Base-by-base conservation (phyloP, 2,888 invertebrate genomes). In the Acronicta leporina region DNA sequence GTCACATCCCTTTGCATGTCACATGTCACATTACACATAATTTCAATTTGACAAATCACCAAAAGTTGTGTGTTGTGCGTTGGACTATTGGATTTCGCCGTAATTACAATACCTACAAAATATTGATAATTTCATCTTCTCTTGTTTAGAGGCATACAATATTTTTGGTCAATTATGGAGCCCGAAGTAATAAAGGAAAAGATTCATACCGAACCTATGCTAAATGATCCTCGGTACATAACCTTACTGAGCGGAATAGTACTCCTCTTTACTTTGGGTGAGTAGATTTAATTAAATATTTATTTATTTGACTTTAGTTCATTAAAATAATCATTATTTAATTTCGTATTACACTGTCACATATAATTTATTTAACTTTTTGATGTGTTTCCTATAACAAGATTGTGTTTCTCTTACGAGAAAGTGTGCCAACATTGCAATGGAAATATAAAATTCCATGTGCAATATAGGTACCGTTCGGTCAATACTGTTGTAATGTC, bases 181-280 rank as follows among this genome's bases (percentile, higher is more conserved):
- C 81, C 91, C 0, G 92, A 92, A 86, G 94, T 93, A 53, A 77
- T 90, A 16, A 92, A 93, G 72, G 92, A 94, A 79, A 93, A 91
- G 76, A 92, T 94, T 66, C 87, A 92, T 50, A 93, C 92, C 6
- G 92, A 93, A 63, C 93, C 92, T 1, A 83, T 92, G 70, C 73
- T 94, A 46, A 92, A 94, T 68, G 93, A 94, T 77, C 92, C 92
- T 43, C 88, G 90, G 72, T 94, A 94, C 81, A 91, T 94, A 91
- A 93, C 92, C 89, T 84, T 93, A 84, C 83, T 94, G 27, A 94
- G 94, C 81, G 75, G 89, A 56, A 82, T 93, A 63, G 88, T 94
- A 14, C 87, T 94, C 43, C 63, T 92, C 64, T 87, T 92, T 75
- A 94, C 94, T 45, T 72, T 94, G 15, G 75, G 94, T 94, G 88